Evolutionary conservation across 2,113 vertebrate genomes (phyloP).

Genomic region (Hippocampus zosterae): DNA sequence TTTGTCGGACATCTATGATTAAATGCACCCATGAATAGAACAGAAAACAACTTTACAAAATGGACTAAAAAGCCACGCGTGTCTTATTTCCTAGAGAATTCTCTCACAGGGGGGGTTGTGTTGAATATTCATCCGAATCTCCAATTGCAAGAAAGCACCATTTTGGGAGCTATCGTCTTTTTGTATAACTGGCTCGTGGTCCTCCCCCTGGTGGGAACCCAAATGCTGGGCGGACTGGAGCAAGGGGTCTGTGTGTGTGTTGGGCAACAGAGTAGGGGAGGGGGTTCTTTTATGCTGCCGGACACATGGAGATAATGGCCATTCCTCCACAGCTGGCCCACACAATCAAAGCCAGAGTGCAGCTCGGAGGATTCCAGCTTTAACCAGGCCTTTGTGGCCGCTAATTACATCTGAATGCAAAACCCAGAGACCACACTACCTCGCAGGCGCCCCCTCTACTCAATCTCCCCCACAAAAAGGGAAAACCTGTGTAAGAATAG

Average conservation of each 20-base stretch:
- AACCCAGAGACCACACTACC: slow-evolving; percentile 56
- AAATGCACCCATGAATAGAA: slow-evolving; percentile 24
- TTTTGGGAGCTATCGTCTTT: slow-evolving; percentile 50
- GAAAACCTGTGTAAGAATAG: slow-evolving; percentile 62
- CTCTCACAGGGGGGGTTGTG: too few relatives aligned
- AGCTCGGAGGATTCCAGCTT: slow-evolving; percentile 72
- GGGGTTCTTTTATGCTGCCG: slow-evolving; percentile 67
- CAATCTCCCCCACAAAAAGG: slow-evolving; percentile 7
- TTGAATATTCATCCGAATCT: not conserved
- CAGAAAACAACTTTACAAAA: slow-evolving; percentile 12
- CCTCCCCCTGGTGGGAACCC: slow-evolving; percentile 70
- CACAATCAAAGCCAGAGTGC: slow-evolving; percentile 66
- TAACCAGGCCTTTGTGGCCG: slow-evolving; percentile 71
- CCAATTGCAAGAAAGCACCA: slow-evolving; percentile 10
- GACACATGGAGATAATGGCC: slow-evolving; percentile 72
- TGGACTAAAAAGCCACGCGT: not conserved
- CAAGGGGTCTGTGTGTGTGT: slow-evolving; percentile 13
- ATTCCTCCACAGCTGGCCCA: slow-evolving; percentile 73
- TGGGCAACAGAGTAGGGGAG: not conserved
- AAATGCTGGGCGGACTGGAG: slow-evolving; percentile 48
- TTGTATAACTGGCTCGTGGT: slow-evolving; percentile 53
- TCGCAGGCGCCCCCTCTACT: slow-evolving; percentile 17
- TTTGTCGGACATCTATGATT: slow-evolving; percentile 57
- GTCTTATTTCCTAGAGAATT: not conserved
- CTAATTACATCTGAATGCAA: slow-evolving; percentile 74